Evolutionary conservation across 2,888 invertebrate species (phyloP), one percentile per base, ranked within the genome.

Genomic region (Fragum whitleyi): DNA sequence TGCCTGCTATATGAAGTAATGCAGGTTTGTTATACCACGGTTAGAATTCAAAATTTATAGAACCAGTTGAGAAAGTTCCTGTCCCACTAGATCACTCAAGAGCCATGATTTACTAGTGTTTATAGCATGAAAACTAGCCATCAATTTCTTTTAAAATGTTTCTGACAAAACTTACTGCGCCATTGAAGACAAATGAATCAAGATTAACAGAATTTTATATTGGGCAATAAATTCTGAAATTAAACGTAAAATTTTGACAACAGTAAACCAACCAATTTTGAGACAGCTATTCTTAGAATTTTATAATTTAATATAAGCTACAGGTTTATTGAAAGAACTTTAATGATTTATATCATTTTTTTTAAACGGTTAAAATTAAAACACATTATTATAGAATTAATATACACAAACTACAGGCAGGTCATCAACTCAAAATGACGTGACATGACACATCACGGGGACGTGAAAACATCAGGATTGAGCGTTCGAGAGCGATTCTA

Each of bases 181-280:
- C 19, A 29, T 28, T 28, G n/a, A 61, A 61, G 61, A 61, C 61
- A 32, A 32, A 61, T 61, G 61, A 19, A 61, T 32, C 23, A 28
- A 32, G 32, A 32, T 29, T 32, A 32, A 61, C 29, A 21, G 26
- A 32, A 61, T 26, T 32, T 61, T 32, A 61, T 28, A 61, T 61
- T 26, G 26, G 28, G 32, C 28, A 32, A 61, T 61, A 61, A 61
- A 61, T 61, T 61, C 61, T 29, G 29, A 61, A 19, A 42, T 23
- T 42, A 65, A 65, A 39, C n/a, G 42, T 42, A 65, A 14, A 62
- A 32, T 65, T 65, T 65, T 65, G 65, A 65, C 65, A 65, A 65
- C 42, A 9, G 23, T 42, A 23, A 42, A 42, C 23, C 42, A 42
- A 42, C 36, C 42, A 36, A 65, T 39, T 42, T 47, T n/a, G n/a